These are phyloP conservation scores for Dendrolimus kikuchii DNA, from an alignment of 1,140 invertebrate genomes.

Conservation along the genomic window DNA sequence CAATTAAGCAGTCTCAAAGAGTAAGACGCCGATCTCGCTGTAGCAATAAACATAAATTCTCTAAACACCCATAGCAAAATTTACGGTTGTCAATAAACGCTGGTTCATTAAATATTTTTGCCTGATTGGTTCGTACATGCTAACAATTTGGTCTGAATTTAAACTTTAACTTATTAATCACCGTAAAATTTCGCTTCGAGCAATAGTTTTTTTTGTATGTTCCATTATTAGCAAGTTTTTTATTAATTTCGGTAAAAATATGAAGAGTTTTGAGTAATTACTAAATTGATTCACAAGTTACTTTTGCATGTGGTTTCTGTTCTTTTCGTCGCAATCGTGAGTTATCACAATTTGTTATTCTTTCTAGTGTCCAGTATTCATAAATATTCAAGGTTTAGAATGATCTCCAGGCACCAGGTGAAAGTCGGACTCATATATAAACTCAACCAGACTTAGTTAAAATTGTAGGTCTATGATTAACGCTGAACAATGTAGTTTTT, in stretches of 20 bases:
- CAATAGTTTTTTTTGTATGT: slow-evolving; percentile 11
- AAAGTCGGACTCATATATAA: too few relatives aligned
- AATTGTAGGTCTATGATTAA: too few relatives aligned
- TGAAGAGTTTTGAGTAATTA: not conserved
- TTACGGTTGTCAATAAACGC: slow-evolving; percentile 55
- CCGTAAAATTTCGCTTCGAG: slow-evolving; percentile 16
- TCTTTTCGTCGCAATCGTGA: too few relatives aligned
- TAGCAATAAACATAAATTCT: slow-evolving; percentile 48
- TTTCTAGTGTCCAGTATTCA: too few relatives aligned
- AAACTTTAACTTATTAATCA: slow-evolving; percentile 23
- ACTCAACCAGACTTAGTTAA: too few relatives aligned
- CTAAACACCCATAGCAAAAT: slow-evolving; percentile 42
- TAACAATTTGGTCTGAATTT: slow-evolving; percentile 32
- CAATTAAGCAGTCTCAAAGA: slow-evolving; percentile 31
- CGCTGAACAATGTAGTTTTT: too few relatives aligned
- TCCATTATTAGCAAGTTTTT: slow-evolving; percentile 15
- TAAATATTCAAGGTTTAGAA: too few relatives aligned
- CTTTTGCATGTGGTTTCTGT: too few relatives aligned
- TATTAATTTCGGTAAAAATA: slow-evolving; percentile 14
- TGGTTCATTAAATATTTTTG: slow-evolving; percentile 46
- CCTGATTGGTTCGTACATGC: slow-evolving; percentile 32
- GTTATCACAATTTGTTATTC: too few relatives aligned
- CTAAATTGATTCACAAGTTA: too few relatives aligned
- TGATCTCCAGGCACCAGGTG: too few relatives aligned
- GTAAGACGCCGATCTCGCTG: slow-evolving; percentile 14